phyloP scores from a whole-genome alignment of 2,797 vertebrate species.

The Leptoclinus maculatus region DNA sequence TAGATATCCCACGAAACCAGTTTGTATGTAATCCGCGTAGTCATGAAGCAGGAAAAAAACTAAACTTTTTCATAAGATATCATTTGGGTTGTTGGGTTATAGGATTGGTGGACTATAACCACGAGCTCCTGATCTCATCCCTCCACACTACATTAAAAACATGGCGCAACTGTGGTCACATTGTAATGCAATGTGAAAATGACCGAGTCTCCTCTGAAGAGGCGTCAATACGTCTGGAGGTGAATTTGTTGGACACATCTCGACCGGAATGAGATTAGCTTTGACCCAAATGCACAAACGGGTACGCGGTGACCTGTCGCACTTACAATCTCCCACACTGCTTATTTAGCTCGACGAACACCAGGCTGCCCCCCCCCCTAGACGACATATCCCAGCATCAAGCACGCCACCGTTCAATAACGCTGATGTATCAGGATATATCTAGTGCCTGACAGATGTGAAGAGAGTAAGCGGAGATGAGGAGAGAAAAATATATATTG shows the following conservation, averaged over 20 bases:
- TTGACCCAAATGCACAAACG: constrained; percentile 46
- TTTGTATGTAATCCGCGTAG: too few relatives aligned
- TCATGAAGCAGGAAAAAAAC: too few relatives aligned
- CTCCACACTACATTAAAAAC: not conserved
- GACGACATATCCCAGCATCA: not conserved
- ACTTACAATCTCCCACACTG: constrained; percentile 13
- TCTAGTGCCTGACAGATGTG: constrained; percentile 55
- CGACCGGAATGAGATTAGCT: constrained; percentile 63
- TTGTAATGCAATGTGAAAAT: constrained; percentile 41
- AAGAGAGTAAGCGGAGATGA: constrained; percentile 29
- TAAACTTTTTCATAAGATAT: too few relatives aligned
- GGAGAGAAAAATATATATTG: constrained; percentile 26
- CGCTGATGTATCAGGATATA: constrained; percentile 53
- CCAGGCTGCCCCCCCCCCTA: not conserved
- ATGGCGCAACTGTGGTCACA: not conserved
- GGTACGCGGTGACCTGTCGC: constrained; percentile 39
- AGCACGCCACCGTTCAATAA: constrained; percentile 50
- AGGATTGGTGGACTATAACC: too few relatives aligned
- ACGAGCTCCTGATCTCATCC: not conserved
- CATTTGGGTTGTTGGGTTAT: too few relatives aligned
- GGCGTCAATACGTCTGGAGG: constrained; percentile 74
- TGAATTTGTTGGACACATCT: constrained; percentile 67
- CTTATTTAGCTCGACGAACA: constrained; percentile 10
- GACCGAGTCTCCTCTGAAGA: constrained; percentile 59
- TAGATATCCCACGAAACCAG: too few relatives aligned